Conservation (phyloP, 2,113 vertebrate genomes). For the Microtus pennsylvanicus region DNA sequence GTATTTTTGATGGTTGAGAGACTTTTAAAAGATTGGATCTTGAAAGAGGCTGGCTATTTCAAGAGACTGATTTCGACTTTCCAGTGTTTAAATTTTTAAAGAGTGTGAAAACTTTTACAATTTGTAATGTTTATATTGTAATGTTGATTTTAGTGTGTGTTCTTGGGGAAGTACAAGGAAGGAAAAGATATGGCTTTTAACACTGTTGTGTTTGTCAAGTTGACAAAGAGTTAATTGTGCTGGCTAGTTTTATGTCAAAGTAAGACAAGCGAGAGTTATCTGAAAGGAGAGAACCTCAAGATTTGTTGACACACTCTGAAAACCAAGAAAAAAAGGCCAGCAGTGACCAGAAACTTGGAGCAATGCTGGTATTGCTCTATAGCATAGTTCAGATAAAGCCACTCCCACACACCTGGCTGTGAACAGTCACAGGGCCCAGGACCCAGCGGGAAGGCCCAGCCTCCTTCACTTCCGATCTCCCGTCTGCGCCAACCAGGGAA, state of each 20-base stretch:
- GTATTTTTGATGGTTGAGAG: not conserved
- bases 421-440: too few relatives aligned
- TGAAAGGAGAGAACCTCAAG: not conserved
- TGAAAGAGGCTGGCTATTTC: not conserved
- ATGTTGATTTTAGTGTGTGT: not conserved
- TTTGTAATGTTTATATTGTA: not conserved
- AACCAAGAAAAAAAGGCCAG: not conserved
- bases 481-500: not conserved
- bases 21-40: not conserved
- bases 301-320: not conserved
- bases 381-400: not conserved
- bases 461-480: not conserved
- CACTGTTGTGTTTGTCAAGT: not conserved
- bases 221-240: not conserved
- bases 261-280: not conserved
- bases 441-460: not conserved
- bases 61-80: not conserved
- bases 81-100: not conserved
- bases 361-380: accelerated
- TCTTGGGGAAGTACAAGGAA: not conserved
- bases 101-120: not conserved
- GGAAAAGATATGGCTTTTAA: not conserved
- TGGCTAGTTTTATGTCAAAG: not conserved
- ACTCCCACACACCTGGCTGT: accelerated
- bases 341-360: not conserved